These are phyloP conservation scores for Drosophila arizonae DNA, from an alignment of 1,140 invertebrate genomes.

Conservation along the genomic window DNA sequence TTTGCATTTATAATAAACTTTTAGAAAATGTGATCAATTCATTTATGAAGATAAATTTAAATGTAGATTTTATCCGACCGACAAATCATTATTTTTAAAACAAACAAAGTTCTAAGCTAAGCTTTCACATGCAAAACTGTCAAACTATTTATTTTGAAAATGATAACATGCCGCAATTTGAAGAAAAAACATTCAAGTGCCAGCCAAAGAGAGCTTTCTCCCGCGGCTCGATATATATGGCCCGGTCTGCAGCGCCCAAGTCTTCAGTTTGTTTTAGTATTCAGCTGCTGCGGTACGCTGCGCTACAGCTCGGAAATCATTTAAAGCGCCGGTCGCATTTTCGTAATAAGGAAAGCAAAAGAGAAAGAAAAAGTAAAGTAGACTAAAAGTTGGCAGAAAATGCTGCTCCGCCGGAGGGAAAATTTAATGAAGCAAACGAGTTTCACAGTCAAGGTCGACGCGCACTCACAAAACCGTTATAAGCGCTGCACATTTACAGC, in stretches of 20 bases:
- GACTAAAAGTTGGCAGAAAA: slow-evolving; percentile 64
- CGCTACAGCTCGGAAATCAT: slow-evolving; percentile 7
- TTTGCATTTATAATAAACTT: no score
- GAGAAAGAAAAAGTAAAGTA: slow-evolving; percentile 9
- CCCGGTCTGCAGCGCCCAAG: slow-evolving; percentile 36
- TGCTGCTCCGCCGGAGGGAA: slow-evolving; percentile 55
- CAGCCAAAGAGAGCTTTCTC: slow-evolving; percentile 38
- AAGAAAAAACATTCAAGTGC: neutral
- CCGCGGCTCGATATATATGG: slow-evolving; percentile 55
- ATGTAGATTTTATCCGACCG: no score
- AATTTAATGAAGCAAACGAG: slow-evolving; percentile 67
- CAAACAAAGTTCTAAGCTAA: slow-evolving; percentile 3
- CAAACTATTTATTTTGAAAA: slow-evolving; percentile 13
- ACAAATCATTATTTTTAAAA: neutral
- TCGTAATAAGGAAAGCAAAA: slow-evolving; percentile 28
- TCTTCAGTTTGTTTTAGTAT: slow-evolving; percentile 61
- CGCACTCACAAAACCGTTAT: slow-evolving; percentile 35
- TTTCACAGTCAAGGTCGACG: slow-evolving; percentile 78
- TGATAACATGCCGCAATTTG: neutral
- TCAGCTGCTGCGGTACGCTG: slow-evolving; percentile 32
- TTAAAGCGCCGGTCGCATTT: slow-evolving; percentile 18
- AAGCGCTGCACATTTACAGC: slow-evolving; percentile 37
- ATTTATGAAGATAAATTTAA: no score
- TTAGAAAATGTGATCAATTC: no score
- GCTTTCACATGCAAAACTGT: neutral